Base-by-base conservation (phyloP, 2,797 vertebrate species). In the Dromococcyx pavoninus region DNA sequence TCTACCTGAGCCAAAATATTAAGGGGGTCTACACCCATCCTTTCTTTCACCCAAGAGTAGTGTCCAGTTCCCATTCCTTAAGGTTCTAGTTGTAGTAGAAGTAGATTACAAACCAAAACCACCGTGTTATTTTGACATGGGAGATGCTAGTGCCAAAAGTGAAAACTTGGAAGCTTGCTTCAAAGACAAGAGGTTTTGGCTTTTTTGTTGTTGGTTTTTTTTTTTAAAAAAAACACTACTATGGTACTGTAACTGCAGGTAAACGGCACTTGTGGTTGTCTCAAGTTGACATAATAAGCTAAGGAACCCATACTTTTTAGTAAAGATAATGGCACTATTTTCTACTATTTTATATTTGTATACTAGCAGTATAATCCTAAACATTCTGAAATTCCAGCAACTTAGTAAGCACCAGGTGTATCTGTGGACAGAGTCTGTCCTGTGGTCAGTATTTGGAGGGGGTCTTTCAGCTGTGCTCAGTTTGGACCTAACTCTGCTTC, bases 91-190 rank as follows among this genome's bases (percentile, higher is more conserved):
- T 81, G 11, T 78, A 90, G 79, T 92, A 93, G 85, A 75, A 77
- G 35, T 76, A 56, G 82, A 46, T 78, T 57, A 92, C 88, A 84
- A 90, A 76, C 76, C 64, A 65, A 82, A 95, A n/a, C 80, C 41
- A 37, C 93, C 89, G 11, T 90, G 89, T 78, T 89, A 13, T 85
- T 94, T 93, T 86, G 11, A 84, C 56, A 30, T 86, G 82, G 93
- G 71, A 57, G 78, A 7, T 46, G 48, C 35, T 92, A 69, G 84
- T 96, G 94, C 95, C 96, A 93, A 94, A 93, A 84, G 70, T 32
- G 60, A 64, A 30, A 44, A 28, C 41, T 82, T 86, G 88, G 73
- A 85, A 84, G 71, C 67, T 91, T 60, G 53, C 88, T 93, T 89
- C 70, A 64, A 82, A 76, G 39, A 60, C 13, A 43, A 54, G 51